Evolutionary conservation across 2,797 vertebrate genomes (phyloP).

Genomic region (Takifugu ocellatus): DNA sequence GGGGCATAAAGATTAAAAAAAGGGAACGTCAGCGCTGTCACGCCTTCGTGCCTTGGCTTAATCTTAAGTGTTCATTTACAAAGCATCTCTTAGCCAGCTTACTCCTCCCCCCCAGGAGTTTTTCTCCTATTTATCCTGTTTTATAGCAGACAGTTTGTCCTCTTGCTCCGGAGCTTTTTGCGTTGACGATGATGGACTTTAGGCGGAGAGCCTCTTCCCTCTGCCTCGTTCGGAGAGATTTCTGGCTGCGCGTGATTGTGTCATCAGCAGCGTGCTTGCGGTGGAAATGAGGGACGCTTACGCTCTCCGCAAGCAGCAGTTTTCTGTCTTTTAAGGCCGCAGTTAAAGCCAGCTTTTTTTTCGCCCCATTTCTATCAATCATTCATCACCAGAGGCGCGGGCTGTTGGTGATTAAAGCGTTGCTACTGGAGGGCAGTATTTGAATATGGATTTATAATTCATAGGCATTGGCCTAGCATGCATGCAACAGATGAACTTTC

Average conservation of each 20-base stretch:
- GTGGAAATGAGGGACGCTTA: slow-evolving; percentile 61
- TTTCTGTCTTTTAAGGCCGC: slow-evolving; percentile 73
- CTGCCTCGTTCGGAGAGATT: slow-evolving; percentile 33
- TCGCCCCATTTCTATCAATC: slow-evolving; percentile 83
- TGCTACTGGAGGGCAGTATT: slow-evolving; percentile 70
- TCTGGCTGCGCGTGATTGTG: slow-evolving; percentile 31
- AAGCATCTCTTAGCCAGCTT: slow-evolving; percentile 38
- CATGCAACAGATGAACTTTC: slow-evolving; percentile 27
- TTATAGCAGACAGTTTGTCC: slow-evolving; percentile 66
- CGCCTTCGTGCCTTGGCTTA: slow-evolving; percentile 44
- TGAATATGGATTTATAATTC: slow-evolving; percentile 80
- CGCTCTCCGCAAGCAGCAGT: slow-evolving; percentile 53
- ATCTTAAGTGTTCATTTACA: slow-evolving; percentile 44
- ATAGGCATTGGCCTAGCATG: slow-evolving; percentile 58
- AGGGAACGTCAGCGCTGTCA: slow-evolving; percentile 44
- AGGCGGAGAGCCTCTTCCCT: slow-evolving; percentile 38
- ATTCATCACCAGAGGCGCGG: slow-evolving; percentile 78
- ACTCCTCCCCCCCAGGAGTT: slow-evolving; percentile 48
- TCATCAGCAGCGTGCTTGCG: slow-evolving; percentile 57
- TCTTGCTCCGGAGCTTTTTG: slow-evolving; percentile 65
- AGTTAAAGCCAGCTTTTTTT: slow-evolving; percentile 71
- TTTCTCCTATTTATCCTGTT: slow-evolving; percentile 68
- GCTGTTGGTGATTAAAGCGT: slow-evolving; percentile 80
- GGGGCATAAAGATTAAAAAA: slow-evolving; percentile 39
- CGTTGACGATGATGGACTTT: slow-evolving; percentile 62